Conservation (phyloP, 2,888 invertebrate species). For the Xestia ashworthii region DNA sequence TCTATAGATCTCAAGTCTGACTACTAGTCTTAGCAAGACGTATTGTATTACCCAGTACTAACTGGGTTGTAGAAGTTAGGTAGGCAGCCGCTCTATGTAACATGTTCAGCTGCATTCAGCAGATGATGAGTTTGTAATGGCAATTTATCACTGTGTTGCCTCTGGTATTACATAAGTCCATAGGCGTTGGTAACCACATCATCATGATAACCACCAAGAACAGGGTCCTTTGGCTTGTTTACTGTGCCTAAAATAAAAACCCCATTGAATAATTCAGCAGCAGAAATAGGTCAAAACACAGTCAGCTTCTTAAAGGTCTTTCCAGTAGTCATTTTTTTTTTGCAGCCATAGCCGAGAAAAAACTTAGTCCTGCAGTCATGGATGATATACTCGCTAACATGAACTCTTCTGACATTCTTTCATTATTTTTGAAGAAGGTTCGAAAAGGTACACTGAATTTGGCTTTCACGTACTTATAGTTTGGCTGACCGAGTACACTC, state of each 20-base stretch:
- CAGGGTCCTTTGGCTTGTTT: background rate
- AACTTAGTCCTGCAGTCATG: conserved; percentile 27
- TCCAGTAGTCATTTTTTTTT: background rate
- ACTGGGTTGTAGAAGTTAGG: too few species aligned
- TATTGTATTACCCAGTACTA: too few species aligned
- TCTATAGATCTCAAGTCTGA: too few species aligned
- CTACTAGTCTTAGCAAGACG: too few species aligned
- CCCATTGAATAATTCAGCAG: too few species aligned
- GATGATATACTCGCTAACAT: conserved; percentile 28
- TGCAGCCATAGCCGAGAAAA: conserved; percentile 20
- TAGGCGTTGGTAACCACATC: background rate
- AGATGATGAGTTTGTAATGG: background rate
- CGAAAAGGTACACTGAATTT: conserved; percentile 15
- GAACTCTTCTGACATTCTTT: background rate
- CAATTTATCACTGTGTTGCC: background rate
- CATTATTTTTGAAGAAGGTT: conserved; percentile 11
- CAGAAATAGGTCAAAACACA: background rate
- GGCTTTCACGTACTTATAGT: background rate
- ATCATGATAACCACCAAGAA: background rate
- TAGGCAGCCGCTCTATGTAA: too few species aligned
- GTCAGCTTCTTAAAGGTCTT: background rate
- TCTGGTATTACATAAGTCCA: background rate
- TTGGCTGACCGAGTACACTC: too few species aligned
- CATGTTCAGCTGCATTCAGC: too few species aligned
- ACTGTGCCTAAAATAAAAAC: background rate